Evolutionary conservation across 2,113 vertebrate genomes (phyloP).

Genomic region (Holacanthus passer): DNA sequence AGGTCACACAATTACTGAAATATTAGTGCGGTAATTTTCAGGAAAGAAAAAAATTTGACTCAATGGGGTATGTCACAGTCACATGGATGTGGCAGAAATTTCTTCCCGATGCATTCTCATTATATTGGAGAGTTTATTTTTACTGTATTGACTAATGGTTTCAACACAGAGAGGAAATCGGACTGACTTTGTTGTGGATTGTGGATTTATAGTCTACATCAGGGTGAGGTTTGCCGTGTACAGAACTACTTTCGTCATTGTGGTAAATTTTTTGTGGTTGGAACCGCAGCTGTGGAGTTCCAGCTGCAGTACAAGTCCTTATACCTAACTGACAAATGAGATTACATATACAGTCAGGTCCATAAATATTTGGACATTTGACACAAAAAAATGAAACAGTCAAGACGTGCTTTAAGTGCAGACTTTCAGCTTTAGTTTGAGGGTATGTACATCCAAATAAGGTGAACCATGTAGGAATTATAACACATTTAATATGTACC

Average conservation of each 20-base stretch:
- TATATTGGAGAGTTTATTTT: not conserved
- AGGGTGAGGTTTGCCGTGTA: not conserved
- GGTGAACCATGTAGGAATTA: too few relatives aligned
- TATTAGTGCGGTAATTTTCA: not conserved
- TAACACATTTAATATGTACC: too few relatives aligned
- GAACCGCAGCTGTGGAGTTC: not conserved
- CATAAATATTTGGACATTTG: too few relatives aligned
- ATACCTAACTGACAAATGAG: too few relatives aligned
- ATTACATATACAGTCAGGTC: too few relatives aligned
- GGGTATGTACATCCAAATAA: too few relatives aligned
- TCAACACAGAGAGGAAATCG: not conserved
- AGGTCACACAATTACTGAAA: not conserved
- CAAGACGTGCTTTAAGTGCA: too few relatives aligned
- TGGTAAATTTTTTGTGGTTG: not conserved
- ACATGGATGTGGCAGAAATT: not conserved
- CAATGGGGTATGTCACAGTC: not conserved
- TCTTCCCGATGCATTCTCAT: too few relatives aligned
- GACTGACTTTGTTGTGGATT: not conserved
- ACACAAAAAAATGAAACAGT: too few relatives aligned
- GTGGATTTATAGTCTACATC: not conserved
- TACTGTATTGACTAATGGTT: not conserved
- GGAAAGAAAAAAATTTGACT: not conserved
- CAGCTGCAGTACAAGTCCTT: too few relatives aligned
- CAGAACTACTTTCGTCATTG: not conserved
- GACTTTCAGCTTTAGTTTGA: too few relatives aligned